Conservation (phyloP, 1,140 invertebrate species). For the Marisa cornuarietis region DNA sequence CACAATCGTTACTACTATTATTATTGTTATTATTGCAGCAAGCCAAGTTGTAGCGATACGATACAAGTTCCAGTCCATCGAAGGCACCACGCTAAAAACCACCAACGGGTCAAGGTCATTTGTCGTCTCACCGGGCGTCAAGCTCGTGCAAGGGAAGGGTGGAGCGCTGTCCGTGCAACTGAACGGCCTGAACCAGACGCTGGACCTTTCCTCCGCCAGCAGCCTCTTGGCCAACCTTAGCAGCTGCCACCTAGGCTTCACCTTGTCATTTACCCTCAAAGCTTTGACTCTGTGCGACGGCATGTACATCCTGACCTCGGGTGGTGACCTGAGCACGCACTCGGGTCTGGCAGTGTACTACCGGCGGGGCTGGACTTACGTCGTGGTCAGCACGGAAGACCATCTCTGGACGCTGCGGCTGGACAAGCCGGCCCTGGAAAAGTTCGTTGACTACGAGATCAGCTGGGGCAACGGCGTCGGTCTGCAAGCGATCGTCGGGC, state of each 20-base stretch:
- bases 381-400: constrained; percentile 35
- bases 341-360: constrained; percentile 43
- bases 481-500: constrained; percentile 21
- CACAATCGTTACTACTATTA: background rate
- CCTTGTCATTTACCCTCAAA: constrained; percentile 37
- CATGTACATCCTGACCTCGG: constrained; percentile 37
- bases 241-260: constrained; percentile 37
- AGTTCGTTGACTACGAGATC: constrained; percentile 33
- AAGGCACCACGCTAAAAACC: constrained; percentile 22
- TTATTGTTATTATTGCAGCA: background rate
- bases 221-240: constrained; percentile 29
- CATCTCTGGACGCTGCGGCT: constrained; percentile 39
- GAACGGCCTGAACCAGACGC: constrained; percentile 30
- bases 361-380: constrained; percentile 23
- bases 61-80: constrained; percentile 30
- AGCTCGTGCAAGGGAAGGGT: constrained; percentile 30
- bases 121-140: constrained; percentile 15
- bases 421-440: constrained; percentile 17
- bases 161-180: constrained; percentile 29
- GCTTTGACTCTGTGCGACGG: constrained; percentile 33
- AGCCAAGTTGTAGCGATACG: background rate
- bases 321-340: constrained; percentile 26
- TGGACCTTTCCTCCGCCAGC: constrained; percentile 3
- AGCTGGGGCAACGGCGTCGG: constrained; percentile 36
- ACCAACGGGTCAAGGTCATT: constrained; percentile 8